Evolutionary conservation across 2,888 invertebrate species (phyloP), one percentile per base, ranked within the genome.

Genomic region (Lamellibrachia columna): DNA sequence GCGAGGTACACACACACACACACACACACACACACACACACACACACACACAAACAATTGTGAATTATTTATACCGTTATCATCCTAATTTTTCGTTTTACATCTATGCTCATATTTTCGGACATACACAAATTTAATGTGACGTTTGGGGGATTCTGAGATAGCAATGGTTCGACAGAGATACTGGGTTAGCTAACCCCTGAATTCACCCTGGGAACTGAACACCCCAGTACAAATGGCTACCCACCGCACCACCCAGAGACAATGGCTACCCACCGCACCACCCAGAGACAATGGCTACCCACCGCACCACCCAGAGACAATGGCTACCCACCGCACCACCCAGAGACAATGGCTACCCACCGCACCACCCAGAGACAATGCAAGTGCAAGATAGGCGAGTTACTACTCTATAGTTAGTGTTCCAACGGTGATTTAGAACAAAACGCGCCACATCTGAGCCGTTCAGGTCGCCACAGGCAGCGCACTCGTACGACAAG

Each of bases 351-450:
- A 40, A 40, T 40, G 40, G 40, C 40, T 40, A 75, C 75, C 22
- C 15, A 22, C 6, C 75, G 15, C 75, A 4, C 75, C 75, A 75
- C 75, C 15, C 15, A 40, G 40, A 75, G 75, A 22, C 4, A 75
- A 11, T 22, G 22, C 22, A 22, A 22, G n/a, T 6, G 22, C 75
- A 4, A 1, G 22, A 22, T 3, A 75, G 75, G 75, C n/a, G 75
- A 22, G 15, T 75, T 75, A 75, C 75, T n/a, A 75, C 75, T 22
- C 75, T 75, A 40, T 40, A 11, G 75, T 75, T n/a, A 75, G n/a
- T 75, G 75, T 75, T 75, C 75, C 22, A 75, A 75, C 75, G 75
- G 22, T n/a, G 75, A 75, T 75, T 75, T n/a, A 75, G 75, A 75
- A 22, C 22, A 75, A 75, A 2, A 75, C 75, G n/a, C 22, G 75